Base-by-base conservation (phyloP, 2,797 vertebrate genomes). In the Intellagama lesueurii region DNA sequence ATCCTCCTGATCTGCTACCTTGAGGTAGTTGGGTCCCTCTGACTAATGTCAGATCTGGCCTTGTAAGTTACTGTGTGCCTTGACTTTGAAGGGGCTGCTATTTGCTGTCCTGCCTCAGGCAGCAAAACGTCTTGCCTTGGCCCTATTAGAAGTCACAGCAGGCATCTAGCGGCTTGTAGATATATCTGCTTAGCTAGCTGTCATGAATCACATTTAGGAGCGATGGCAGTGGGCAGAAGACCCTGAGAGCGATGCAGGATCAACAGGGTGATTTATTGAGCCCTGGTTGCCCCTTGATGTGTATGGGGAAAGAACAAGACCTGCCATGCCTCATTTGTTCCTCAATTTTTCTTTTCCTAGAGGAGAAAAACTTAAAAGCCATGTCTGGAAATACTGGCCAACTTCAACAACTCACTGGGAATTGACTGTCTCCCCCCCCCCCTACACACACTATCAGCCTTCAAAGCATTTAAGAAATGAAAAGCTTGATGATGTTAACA, bases 161-260 rank as follows among this genome's bases (percentile, higher is more conserved):
- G 80, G 4, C n/a, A 64, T 81, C 87, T 91, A 83, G 89, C 92
- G 92, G 88, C 92, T 94, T 14, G 90, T 91, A 86, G 0, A 3
- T 0, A n/a, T 79, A 76, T 85, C 86, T 94, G 90, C 76, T 90
- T 89, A 32, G 69, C 91, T 81, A 86, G 30, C 75, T 30, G 7
- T 0, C 26, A 4, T 47, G 88, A 64, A 84, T 32, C 35, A 3
- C 85, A 91, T 4, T 73, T n/a, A 73, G 49, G 32, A 19, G 1
- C 17, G 24, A 56, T 60, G 32, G 32, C 49, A 84, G 75, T 77
- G 8, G 35, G 40, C 3, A n/a, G 83, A 35, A 84, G 14, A 40
- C 47, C 77, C 77, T 72, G 68, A n/a, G n/a, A 80, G 30, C 19
- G 40, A 77, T 40, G 35, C 40, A 30, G 26, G 16, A 86, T 66